These are phyloP conservation scores for Ursus arctos DNA, from an alignment of 2,113 vertebrate species.

Conservation along the genomic window DNA sequence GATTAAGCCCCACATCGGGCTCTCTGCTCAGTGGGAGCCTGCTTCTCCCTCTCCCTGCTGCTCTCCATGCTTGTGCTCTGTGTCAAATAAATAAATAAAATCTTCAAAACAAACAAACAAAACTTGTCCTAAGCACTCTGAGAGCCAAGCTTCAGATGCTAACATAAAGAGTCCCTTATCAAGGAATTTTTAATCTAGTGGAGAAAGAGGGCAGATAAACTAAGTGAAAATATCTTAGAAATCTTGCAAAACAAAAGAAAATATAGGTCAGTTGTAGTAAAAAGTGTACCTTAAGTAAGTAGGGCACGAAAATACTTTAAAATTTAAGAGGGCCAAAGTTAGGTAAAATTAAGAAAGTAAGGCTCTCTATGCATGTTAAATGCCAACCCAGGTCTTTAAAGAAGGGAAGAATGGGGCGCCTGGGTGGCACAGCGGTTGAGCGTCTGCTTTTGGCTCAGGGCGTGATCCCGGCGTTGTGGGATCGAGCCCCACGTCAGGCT, in stretches of 20 bases:
- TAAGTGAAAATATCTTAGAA: slow-evolving; percentile 37
- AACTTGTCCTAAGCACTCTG: neutral
- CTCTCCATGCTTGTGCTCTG: neutral
- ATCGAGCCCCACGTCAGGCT: no score
- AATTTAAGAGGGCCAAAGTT: neutral
- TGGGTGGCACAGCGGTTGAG: no score
- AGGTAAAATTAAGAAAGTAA: slow-evolving; percentile 1
- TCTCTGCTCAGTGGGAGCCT: neutral
- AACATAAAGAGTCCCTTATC: neutral
- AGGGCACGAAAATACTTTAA: neutral
- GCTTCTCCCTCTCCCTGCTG: neutral
- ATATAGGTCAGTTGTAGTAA: neutral
- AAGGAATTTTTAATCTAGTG: slow-evolving; percentile 17
- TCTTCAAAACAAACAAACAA: no score
- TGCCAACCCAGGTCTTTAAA: neutral
- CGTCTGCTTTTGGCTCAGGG: no score
- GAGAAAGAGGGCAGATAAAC: neutral
- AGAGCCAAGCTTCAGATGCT: slow-evolving; percentile 15
- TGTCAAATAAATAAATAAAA: neutral
- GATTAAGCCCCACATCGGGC: no score
- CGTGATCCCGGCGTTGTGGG: no score
- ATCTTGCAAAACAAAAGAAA: slow-evolving; percentile 32
- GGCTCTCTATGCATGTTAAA: slow-evolving; percentile 4
- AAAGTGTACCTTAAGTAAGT: slow-evolving; percentile 30
- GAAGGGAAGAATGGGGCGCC: neutral